Percentiles rank a stretch among this genome's conserved stretches.
Evolutionary conservation across 2,113 vertebrate species (phyloP).

Genomic region (Ranitomeya imitator): DNA sequence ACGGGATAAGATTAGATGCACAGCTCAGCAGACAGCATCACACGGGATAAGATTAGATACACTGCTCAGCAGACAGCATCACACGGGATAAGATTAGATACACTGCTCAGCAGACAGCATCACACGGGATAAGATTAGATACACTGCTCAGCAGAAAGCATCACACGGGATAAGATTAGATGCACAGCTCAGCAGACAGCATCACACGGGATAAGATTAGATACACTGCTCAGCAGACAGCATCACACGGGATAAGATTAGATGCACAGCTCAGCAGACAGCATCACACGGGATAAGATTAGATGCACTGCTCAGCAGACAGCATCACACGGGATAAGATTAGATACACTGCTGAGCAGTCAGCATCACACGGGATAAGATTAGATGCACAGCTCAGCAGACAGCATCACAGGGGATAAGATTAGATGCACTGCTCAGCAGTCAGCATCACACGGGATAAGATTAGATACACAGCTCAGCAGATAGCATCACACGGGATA

Average conservation of each 20-base stretch:
- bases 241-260: too few relatives aligned
- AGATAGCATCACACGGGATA: too few relatives aligned
- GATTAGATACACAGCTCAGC: not conserved
- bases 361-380: not conserved
- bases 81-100: too few relatives aligned
- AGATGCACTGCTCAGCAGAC: not conserved
- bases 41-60: not conserved
- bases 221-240: not conserved
- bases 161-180: too few relatives aligned
- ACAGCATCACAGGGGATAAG: too few relatives aligned
- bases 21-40: not conserved
- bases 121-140: not conserved
- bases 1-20: too few relatives aligned
- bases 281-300: not conserved
- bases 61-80: too few relatives aligned
- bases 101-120: not conserved
- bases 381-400: conserved; percentile 1
- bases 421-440: not conserved
- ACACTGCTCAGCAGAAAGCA: not conserved
- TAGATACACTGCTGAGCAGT: not conserved
- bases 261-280: not conserved
- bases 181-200: not conserved
- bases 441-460: not conserved
- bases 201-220: not conserved
- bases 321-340: too few relatives aligned